These are phyloP conservation scores for Rhabdomys dilectus DNA, from an alignment of 2,113 vertebrate genomes.

Conservation along the genomic window DNA sequence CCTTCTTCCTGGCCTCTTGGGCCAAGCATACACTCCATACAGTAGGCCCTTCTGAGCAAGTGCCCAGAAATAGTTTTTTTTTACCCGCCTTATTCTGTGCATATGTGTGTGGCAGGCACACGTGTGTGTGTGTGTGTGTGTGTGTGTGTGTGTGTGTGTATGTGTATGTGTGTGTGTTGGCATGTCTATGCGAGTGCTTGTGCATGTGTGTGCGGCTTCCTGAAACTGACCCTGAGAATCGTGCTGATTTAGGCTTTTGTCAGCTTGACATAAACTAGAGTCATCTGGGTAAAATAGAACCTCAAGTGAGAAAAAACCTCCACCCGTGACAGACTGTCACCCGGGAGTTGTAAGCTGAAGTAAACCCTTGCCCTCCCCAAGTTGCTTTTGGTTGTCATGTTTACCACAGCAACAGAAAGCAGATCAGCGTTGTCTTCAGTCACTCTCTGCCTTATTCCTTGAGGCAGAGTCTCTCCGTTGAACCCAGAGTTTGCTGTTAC, in stretches of 20 bases:
- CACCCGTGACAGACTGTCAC: neutral
- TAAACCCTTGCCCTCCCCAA: neutral
- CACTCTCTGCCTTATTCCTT: too few relatives aligned
- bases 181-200: neutral
- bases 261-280: neutral
- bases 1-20: neutral
- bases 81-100: neutral
- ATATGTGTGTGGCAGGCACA: too few relatives aligned
- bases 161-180: neutral
- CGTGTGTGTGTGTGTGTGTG: fast-evolving
- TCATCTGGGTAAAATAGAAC: neutral
- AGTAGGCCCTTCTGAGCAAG: neutral
- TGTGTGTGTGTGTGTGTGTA: too few relatives aligned
- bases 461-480: neutral
- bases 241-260: neutral
- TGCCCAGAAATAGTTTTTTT: neutral
- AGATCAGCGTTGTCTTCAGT: too few relatives aligned
- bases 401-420: neutral
- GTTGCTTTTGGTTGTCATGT: neutral
- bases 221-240: neutral
- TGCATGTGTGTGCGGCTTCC: neutral
- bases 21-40: neutral
- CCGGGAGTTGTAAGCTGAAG: neutral
- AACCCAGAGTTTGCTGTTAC: neutral
- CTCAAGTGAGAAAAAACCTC: neutral